A percentile compares a stretch with the other conserved stretches of the same genome.
phyloP scores from a whole-genome alignment of 2,888 invertebrate species.

The Trachelus stipa region DNA sequence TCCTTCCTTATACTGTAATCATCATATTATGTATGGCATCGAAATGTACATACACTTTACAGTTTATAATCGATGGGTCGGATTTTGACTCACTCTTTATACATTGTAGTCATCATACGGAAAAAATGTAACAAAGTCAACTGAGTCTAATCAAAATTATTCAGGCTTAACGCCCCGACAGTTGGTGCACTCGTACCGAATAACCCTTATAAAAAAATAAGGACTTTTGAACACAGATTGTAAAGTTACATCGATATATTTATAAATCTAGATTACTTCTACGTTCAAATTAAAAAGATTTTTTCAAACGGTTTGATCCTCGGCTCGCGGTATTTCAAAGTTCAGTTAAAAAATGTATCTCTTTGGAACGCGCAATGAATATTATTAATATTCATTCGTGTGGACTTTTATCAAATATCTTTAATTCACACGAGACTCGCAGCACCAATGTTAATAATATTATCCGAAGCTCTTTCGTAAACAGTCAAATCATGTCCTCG shows the following conservation, averaged over 20 bases:
- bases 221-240: background rate
- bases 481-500: constrained; percentile 54
- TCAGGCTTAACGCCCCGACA: background rate
- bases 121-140: background rate
- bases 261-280: background rate
- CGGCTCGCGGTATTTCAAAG: background rate
- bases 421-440: constrained; percentile 75
- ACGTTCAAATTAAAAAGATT: background rate
- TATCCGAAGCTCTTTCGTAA: constrained; percentile 54
- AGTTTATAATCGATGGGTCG: background rate
- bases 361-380: background rate
- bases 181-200: background rate
- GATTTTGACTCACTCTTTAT: background rate
- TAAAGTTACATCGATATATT: background rate
- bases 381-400: background rate
- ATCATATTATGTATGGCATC: constrained; percentile 20
- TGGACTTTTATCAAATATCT: background rate
- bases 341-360: background rate
- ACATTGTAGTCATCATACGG: background rate
- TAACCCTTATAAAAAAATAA: background rate
- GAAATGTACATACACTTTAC: constrained; percentile 22
- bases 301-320: background rate
- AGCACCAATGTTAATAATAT: constrained; percentile 69
- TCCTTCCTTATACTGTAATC: constrained; percentile 22
- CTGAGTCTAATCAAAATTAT: background rate